phyloP scores from a whole-genome alignment of 2,113 vertebrate species.

The Lutjanus erythropterus region DNA sequence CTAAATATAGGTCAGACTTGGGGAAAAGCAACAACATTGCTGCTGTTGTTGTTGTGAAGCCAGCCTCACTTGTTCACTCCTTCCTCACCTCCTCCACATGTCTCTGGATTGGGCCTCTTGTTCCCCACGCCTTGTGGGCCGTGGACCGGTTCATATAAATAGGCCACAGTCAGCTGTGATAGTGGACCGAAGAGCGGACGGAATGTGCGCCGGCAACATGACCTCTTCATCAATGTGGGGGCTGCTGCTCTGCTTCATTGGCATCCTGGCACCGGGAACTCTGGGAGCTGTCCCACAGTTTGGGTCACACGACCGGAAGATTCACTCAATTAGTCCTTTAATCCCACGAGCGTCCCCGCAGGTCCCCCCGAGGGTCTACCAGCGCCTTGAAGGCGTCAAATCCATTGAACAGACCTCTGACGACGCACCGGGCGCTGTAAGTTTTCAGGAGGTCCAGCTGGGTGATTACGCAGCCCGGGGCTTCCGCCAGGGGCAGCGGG shows the following conservation, averaged over 20 bases:
- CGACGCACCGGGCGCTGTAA: conserved; percentile 5
- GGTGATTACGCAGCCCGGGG: not conserved
- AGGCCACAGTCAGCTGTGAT: not conserved
- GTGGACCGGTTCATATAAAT: conserved; percentile 54
- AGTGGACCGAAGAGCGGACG: not conserved
- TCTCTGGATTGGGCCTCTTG: conserved; percentile 46
- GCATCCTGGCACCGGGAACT: conserved; percentile 59
- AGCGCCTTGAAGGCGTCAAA: not conserved
- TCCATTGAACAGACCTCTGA: conserved; percentile 14
- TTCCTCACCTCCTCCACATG: not conserved
- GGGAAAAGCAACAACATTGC: not conserved
- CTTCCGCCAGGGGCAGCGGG: conserved; percentile 37
- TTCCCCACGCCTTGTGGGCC: conserved; percentile 52
- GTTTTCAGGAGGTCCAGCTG: conserved; percentile 12
- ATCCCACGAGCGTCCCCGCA: conserved; percentile 34
- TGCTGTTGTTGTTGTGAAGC: not conserved
- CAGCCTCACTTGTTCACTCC: conserved; percentile 1
- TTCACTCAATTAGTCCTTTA: conserved; percentile 28
- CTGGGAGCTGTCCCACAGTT: conserved; percentile 64
- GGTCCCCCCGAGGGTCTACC: not conserved
- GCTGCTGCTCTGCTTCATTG: conserved; percentile 57
- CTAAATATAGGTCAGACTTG: not conserved
- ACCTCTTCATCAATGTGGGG: conserved; percentile 30
- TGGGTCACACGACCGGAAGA: conserved; percentile 53
- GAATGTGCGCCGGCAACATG: conserved; percentile 53